Evolutionary conservation across 2,888 invertebrate species (phyloP).

Genomic region (Clusia tigrina): DNA sequence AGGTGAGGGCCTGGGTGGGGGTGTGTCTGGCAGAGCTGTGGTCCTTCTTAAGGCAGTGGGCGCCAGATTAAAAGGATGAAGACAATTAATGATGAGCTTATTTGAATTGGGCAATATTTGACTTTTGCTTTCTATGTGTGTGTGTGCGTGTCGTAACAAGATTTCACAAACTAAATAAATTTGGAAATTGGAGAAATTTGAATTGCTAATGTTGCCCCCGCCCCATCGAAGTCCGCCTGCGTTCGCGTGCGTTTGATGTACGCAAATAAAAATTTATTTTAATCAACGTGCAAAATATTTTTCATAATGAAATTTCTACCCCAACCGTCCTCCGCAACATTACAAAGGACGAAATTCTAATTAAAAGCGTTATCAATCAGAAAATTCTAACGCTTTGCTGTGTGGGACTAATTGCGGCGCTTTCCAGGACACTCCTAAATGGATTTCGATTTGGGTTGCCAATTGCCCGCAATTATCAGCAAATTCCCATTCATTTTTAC

Average conservation of each 20-base stretch:
- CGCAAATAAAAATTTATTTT: conserved; percentile 43
- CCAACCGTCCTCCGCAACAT: background rate
- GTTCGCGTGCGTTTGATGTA: conserved; percentile 40
- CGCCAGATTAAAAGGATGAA: conserved; percentile 16
- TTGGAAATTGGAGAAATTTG: conserved; percentile 52
- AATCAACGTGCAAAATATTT: background rate
- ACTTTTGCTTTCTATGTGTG: conserved; percentile 40
- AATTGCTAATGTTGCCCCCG: conserved; percentile 49
- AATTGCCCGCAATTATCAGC: no score
- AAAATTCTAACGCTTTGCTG: background rate
- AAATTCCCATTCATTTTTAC: no score
- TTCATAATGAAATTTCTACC: conserved; percentile 44
- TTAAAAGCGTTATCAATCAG: background rate
- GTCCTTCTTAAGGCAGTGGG: background rate
- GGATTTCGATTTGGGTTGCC: no score
- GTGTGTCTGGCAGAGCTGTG: background rate
- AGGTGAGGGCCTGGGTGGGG: conserved; percentile 4
- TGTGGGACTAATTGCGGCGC: no score
- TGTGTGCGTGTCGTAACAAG: conserved; percentile 1
- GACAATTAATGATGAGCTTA: conserved; percentile 53
- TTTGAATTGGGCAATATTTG: conserved; percentile 54
- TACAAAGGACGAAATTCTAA: background rate
- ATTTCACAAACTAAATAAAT: conserved; percentile 2
- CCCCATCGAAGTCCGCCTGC: background rate
- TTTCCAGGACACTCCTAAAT: no score